These are phyloP conservation scores for Cettia cetti DNA, from an alignment of 2,113 vertebrate genomes.

Conservation along the genomic window DNA sequence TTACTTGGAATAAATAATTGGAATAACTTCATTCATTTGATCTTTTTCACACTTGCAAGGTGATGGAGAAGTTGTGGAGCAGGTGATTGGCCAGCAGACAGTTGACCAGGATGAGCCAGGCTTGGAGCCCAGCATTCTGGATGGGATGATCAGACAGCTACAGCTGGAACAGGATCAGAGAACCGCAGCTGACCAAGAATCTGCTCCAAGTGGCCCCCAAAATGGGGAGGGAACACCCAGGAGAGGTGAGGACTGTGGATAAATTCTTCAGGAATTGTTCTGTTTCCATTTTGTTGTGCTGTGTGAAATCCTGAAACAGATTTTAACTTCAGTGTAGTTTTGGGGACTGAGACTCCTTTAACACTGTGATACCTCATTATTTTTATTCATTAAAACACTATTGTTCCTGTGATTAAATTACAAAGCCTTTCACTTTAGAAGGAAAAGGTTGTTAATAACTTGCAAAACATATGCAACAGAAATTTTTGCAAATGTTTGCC, in stretches of 20 bases:
- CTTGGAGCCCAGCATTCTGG: conserved; percentile 79
- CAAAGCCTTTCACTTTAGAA: not conserved
- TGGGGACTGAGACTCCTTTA: not conserved
- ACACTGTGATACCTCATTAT: not conserved
- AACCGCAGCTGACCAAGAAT: conserved; percentile 44
- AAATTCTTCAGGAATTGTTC: not conserved
- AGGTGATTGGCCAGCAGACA: conserved; percentile 93
- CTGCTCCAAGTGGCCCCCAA: conserved; percentile 38
- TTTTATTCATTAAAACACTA: not conserved
- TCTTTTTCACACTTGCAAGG: conserved; percentile 67
- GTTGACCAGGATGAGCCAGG: conserved; percentile 80
- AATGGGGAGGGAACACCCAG: conserved; percentile 77
- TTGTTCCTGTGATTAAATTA: not conserved
- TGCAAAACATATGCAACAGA: not conserved
- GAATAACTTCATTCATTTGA: not conserved
- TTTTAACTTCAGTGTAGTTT: not conserved
- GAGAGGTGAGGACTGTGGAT: conserved; percentile 77
- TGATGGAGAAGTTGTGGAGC: conserved; percentile 96
- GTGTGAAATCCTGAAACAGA: not conserved
- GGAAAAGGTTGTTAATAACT: not conserved
- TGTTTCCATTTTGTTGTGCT: fast-evolving
- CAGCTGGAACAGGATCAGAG: conserved; percentile 84
- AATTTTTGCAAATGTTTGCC: not conserved
- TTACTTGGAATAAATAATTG: not conserved
- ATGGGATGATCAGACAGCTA: conserved; percentile 87